Evolutionary conservation across 1,140 invertebrate genomes (phyloP), one percentile per base, ranked within the genome.

Genomic region (Bombus confusus): DNA sequence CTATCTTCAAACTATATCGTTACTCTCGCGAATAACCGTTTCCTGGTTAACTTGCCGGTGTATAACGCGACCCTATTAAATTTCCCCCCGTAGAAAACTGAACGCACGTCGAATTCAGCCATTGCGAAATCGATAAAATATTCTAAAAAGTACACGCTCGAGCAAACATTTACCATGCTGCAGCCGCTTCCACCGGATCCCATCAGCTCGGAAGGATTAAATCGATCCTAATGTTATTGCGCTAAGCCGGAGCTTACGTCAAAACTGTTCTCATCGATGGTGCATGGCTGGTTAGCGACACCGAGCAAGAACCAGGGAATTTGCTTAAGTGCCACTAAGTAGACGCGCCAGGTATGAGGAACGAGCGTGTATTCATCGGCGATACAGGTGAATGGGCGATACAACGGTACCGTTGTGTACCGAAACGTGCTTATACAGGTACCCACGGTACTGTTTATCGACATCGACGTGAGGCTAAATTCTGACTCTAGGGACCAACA

Each of bases 251-350:
- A 47, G 80, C 76, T 88, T 88, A 86, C 72, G 43, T 86, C 80
- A 76, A 88, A 89, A 89, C 73, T 83, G 80, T 89, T 66, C 85
- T 71, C 80, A 72, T 77, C 52, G 82, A 57, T 47, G 52, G 66
- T 34, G 25, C 59, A 59, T 12, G 57, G 78, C 43, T 71, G 83
- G 74, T 85, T 80, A 57, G 71, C 31, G 52, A 79, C 34, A 69
- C 43, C 66, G 37, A 57, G 43, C 78, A 81, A 84, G 83, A 85
- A 80, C 69, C 69, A 12, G 74, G 64, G 74, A 85, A 87, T 90
- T 85, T 86, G 88, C 88, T 85, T 85, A 85, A 89, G 81, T 89
- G 86, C 73, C 81, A 78, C 85, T 85, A 85, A 89, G 88, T 90
- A 90, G 71, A 66, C 34, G 82, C 47, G 74, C 80, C 82, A 85